phyloP scores from a whole-genome alignment of 1,140 invertebrate genomes.

The Aphis craccivora region DNA sequence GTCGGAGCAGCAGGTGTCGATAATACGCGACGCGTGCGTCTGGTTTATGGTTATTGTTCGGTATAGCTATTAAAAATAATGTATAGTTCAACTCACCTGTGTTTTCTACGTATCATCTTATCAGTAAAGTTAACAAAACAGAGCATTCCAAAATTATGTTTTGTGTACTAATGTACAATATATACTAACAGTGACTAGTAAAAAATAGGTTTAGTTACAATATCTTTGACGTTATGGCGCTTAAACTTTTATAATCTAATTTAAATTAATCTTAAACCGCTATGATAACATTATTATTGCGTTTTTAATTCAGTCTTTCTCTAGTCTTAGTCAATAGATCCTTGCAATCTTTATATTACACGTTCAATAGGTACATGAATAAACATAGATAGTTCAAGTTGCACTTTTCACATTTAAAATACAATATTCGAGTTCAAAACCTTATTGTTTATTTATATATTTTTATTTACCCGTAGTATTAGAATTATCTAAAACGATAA shows the following conservation, averaged over 20 bases:
- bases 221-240: background rate
- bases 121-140: background rate
- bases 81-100: background rate
- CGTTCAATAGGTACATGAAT: background rate
- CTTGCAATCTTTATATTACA: too few relatives aligned
- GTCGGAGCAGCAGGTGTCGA: background rate
- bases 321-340: too few relatives aligned
- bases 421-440: background rate
- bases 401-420: background rate
- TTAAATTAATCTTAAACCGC: background rate
- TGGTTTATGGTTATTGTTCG: background rate
- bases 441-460: background rate
- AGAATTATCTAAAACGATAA: background rate
- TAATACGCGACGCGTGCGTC: background rate
- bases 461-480: background rate
- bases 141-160: background rate
- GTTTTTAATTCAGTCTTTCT: background rate
- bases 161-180: background rate
- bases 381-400: background rate
- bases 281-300: background rate
- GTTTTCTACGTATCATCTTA: background rate
- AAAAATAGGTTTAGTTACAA: background rate
- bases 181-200: background rate
- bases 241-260: background rate
- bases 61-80: background rate